These are phyloP conservation scores for Tholera decimalis DNA, from an alignment of 2,888 invertebrate species.

Conservation along the genomic window DNA sequence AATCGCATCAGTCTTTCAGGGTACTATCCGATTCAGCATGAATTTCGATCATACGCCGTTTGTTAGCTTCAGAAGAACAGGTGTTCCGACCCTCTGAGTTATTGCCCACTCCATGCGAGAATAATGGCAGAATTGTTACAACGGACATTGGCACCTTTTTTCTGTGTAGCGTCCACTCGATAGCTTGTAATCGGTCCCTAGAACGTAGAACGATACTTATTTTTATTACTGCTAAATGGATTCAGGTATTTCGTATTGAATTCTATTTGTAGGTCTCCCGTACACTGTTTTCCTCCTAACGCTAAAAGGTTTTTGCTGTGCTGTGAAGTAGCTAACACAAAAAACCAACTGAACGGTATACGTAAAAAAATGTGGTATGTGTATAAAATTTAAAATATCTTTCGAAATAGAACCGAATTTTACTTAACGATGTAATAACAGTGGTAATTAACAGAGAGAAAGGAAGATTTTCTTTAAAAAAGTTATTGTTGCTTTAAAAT, in stretches of 20 bases:
- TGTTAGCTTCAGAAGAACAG: constrained; percentile 77
- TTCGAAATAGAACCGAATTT: neutral
- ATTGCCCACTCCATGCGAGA: constrained; percentile 74
- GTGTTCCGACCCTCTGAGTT: constrained; percentile 75
- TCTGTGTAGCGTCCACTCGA: constrained; percentile 39
- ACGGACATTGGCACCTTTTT: constrained; percentile 56
- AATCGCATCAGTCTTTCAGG: constrained; percentile 58
- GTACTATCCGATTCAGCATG: constrained; percentile 57
- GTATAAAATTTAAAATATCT: neutral
- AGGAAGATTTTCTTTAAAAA: constrained; percentile 11
- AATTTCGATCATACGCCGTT: constrained; percentile 66
- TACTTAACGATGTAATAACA: neutral
- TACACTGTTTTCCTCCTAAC: constrained; percentile 35
- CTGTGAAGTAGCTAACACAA: constrained; percentile 11
- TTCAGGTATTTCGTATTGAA: constrained; percentile 20
- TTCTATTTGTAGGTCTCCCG: constrained; percentile 22
- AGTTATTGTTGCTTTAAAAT: constrained; percentile 14
- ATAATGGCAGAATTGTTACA: constrained; percentile 71
- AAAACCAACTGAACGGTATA: constrained; percentile 3
- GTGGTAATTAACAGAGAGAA: constrained; percentile 11
- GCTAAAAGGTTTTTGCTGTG: constrained; percentile 55
- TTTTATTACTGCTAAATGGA: constrained; percentile 34
- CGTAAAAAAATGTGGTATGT: neutral
- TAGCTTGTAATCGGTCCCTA: constrained; percentile 25
- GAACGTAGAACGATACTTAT: constrained; percentile 19